Evolutionary conservation across 2,888 invertebrate genomes (phyloP), one percentile per base, ranked within the genome.

Genomic region (Galerucella nymphaeae): DNA sequence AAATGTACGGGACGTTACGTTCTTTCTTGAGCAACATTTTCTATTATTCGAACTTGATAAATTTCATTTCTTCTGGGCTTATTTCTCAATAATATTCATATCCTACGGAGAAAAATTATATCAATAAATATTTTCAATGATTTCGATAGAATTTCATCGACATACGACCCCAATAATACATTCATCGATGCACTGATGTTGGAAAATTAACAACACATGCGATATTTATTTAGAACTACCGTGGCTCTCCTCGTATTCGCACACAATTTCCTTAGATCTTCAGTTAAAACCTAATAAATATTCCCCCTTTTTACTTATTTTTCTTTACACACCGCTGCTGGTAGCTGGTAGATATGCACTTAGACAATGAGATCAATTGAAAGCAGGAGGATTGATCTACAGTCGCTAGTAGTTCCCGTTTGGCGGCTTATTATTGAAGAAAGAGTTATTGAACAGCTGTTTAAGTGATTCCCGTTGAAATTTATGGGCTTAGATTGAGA

Each of bases 401-500:
- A 18, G 41, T 41, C 61, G 38, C 18, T 77, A 75, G 75, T 67
- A 75, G 75, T 75, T 74, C 74, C 72, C 75, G 73, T 67, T 75
- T 72, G 71, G 76, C 70, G 72, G 74, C 78, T 75, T 78, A 77
- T 78, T 78, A 78, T 75, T 38, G 41, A 42, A 41, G 41, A 42
- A 61, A 61, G 61, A 61, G 41, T 61, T 61, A 61, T 61, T 61
- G 77, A 78, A 77, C 78, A 77, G 76, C 78, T 80, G 80, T 78
- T 79, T 76, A 78, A 78, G 78, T 78, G 78, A 78, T 78, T 80
- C 75, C 72, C 72, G 42, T 50, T 57, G 76, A 71, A 75, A 77
- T 77, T 78, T 78, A 78, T 76, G 77, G 67, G 68, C 71, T 67
- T 55, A 79, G 79, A 79, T 79, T 72, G 75, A 78, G 79, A 79